A percentile compares a stretch with the other conserved stretches of the same genome.
phyloP scores from a whole-genome alignment of 1,140 invertebrate genomes.

The Brachionus sp. region DNA sequence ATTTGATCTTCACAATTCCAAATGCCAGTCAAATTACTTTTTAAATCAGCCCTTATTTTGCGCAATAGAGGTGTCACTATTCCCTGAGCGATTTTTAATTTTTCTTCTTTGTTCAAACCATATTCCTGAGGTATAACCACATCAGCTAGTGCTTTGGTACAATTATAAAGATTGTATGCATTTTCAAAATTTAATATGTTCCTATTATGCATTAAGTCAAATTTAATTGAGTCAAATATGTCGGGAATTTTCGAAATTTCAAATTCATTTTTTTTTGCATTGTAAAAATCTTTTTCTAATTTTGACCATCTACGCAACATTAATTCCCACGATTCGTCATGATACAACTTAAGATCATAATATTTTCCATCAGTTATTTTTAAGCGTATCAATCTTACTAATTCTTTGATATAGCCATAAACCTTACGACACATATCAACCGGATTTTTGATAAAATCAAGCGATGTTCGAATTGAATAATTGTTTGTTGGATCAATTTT shows the following conservation, averaged over 20 bases:
- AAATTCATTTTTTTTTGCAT: conserved; percentile 74
- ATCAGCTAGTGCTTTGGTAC: conserved; percentile 90
- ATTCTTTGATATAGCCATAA: conserved; percentile 49
- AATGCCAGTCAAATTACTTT: conserved; percentile 42
- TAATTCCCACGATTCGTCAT: conserved; percentile 97
- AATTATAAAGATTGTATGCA: conserved; percentile 88
- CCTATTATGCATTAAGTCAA: conserved; percentile 93
- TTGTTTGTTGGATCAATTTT: conserved; percentile 44
- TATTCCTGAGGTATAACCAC: conserved; percentile 99
- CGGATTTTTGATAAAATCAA: conserved; percentile 88
- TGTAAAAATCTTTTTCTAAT: conserved; percentile 95
- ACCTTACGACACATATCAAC: conserved; percentile 62
- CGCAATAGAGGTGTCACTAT: conserved; percentile 92
- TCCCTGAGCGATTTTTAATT: conserved; percentile 91
- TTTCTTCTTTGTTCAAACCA: conserved; percentile 88
- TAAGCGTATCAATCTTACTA: conserved; percentile 29
- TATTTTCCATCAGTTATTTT: conserved; percentile 37
- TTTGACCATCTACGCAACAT: conserved; percentile 97
- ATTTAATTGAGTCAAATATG: conserved; percentile 99
- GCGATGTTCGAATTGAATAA: not conserved
- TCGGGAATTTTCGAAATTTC: conserved; percentile 99
- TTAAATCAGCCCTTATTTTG: conserved; percentile 75
- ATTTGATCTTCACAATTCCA: conserved; percentile 40
- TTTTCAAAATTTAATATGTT: conserved; percentile 86
- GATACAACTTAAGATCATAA: conserved; percentile 70